Percentiles rank a stretch among this genome's conserved stretches.
phyloP scores from a whole-genome alignment of 2,888 invertebrate genomes.

The Cheilosia urbana region DNA sequence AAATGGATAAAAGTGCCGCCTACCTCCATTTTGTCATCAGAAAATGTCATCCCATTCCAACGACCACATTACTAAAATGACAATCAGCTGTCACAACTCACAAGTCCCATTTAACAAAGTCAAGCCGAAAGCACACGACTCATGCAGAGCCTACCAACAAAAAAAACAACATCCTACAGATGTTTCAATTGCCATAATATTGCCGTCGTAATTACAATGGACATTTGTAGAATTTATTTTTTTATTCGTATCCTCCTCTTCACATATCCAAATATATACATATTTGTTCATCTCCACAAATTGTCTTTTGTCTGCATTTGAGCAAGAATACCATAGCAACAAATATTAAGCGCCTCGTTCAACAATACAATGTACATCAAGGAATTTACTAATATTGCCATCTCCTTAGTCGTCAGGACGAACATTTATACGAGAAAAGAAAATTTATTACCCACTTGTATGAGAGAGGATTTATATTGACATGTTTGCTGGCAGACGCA shows the following conservation, averaged over 20 bases:
- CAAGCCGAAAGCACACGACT: neutral
- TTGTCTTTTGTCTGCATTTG: slow-evolving; percentile 22
- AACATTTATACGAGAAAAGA: slow-evolving; percentile 46
- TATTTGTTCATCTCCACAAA: neutral
- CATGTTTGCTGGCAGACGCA: slow-evolving; percentile 47
- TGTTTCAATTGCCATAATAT: slow-evolving; percentile 12
- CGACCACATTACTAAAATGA: slow-evolving; percentile 20
- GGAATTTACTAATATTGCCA: slow-evolving; percentile 70
- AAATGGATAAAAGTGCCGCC: no score
- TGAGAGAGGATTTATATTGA: slow-evolving; percentile 54
- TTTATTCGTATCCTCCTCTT: neutral
- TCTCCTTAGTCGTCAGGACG: slow-evolving; percentile 47
- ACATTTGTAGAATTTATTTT: slow-evolving; percentile 29
- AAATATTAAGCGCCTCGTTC: slow-evolving; percentile 36
- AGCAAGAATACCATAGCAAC: slow-evolving; percentile 34
- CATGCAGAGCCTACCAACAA: neutral
- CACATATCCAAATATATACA: neutral
- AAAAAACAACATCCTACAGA: slow-evolving; percentile 20
- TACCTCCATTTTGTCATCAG: neutral
- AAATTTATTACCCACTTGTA: slow-evolving; percentile 64
- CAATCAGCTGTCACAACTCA: slow-evolving; percentile 19
- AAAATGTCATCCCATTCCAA: neutral
- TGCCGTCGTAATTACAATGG: slow-evolving; percentile 27
- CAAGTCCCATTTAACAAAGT: slow-evolving; percentile 23
- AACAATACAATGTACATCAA: slow-evolving; percentile 49